Evolutionary conservation across 2,113 vertebrate genomes (phyloP), one percentile per base, ranked within the genome.

Genomic region (Ahaetulla prasina): DNA sequence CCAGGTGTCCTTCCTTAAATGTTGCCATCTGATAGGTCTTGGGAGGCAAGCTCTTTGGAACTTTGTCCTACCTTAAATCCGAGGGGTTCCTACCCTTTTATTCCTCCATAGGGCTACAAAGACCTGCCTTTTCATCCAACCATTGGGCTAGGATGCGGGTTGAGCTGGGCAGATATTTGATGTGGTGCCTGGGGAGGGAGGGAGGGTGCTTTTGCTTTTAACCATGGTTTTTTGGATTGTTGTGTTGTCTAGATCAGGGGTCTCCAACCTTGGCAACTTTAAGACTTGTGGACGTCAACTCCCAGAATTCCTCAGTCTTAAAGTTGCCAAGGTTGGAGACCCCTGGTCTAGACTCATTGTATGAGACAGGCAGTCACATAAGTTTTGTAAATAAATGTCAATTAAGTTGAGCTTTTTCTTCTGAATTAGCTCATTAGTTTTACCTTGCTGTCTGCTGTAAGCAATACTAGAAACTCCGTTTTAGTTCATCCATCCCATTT

Each of bases 401-500:
- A 30, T 8, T 85, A 11, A 60, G 45, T 39, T 8, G 85, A 80
- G 22, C 27, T 8, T 45, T 18, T 18, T 20, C 14, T 54, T 92
- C n/a, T 22, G 20, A 85, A 85, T 49, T 50, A 30, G 47, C 10
- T 3, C 47, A 8, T 53, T 16, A 47, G 1, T 47, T 55, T 91
- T 63, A 87, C 30, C 50, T 5, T 74, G 3, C 88, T 92, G n/a
- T 86, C 45, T 52, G 85, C 47, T 85, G 8, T 47, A 68, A 11
- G 22, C 9, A 12, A 91, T 95, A 87, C 50, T 84, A 45, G 4
- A 53, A 89, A 10, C 10, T 60, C 30, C 45, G 0, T 30, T 60
- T 92, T 35, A 57, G 90, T 53, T 80, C 49, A 16, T 88, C 9
- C 63, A 0, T 84, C 93, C 57, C 23, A n/a, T 93, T 95, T 93